phyloP scores from a whole-genome alignment of 2,113 vertebrate species.

The Ranitomeya imitator region DNA sequence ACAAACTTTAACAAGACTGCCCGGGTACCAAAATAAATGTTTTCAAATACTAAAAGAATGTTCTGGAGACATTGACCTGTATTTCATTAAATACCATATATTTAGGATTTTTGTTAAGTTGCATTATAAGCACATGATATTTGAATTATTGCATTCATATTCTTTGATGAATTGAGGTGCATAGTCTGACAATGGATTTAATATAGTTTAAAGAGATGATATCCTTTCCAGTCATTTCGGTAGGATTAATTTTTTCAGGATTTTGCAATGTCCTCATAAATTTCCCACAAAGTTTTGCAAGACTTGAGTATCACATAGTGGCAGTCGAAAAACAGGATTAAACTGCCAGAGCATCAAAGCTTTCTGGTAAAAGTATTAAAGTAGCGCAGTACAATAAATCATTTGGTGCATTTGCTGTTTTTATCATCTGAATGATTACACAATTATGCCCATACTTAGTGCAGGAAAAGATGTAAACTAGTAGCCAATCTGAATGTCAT shows the following conservation, averaged over 20 bases:
- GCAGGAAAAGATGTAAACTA: conserved; percentile 17
- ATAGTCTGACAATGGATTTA: background rate
- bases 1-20: background rate
- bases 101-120: too few species aligned
- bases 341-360: conserved; percentile 3
- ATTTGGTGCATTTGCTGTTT: conserved; percentile 19
- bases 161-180: background rate
- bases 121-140: too few species aligned
- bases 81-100: too few species aligned
- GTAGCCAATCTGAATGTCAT: conserved; percentile 46
- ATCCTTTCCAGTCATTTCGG: background rate
- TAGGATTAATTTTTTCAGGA: background rate
- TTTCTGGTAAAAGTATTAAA: conserved; percentile 46
- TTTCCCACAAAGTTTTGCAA: conserved; percentile 37
- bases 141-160: background rate
- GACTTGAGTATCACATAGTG: background rate
- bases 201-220: conserved; percentile 14
- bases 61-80: too few species aligned
- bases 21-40: background rate
- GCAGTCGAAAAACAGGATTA: conserved; percentile 22
- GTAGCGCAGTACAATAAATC: conserved; percentile 38
- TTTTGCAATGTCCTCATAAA: conserved; percentile 45
- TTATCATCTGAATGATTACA: conserved; percentile 39
- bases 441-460: conserved; percentile 31
- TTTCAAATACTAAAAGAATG: too few species aligned